A percentile compares a stretch with the other conserved stretches of the same genome.
Evolutionary conservation across 2,888 invertebrate genomes (phyloP).

Genomic region (Troides aeacus): DNA sequence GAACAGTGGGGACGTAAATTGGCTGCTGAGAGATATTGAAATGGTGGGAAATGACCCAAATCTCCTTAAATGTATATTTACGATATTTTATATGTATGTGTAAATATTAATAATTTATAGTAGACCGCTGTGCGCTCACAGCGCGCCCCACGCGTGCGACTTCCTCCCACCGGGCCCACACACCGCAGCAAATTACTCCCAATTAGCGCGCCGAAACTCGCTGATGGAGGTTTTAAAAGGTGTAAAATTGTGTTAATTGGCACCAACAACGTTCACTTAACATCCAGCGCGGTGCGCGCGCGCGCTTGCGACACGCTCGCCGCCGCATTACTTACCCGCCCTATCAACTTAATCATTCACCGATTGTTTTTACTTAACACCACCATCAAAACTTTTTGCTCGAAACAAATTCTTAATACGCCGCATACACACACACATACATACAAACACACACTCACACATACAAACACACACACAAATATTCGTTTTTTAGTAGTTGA

Average conservation of each 20-base stretch:
- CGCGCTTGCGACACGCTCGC: conserved; percentile 7
- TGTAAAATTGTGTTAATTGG: conserved; percentile 42
- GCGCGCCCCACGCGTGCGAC: conserved; percentile 2
- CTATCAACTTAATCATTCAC: conserved; percentile 5
- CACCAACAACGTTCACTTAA: conserved; percentile 25
- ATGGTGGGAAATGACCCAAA: too few relatives aligned
- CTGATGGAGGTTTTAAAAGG: conserved; percentile 38
- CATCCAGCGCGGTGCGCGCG: conserved; percentile 24
- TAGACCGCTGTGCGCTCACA: conserved; percentile 15
- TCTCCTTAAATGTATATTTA: too few relatives aligned
- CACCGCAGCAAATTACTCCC: conserved; percentile 31
- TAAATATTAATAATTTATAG: too few relatives aligned
- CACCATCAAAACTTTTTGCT: background rate
- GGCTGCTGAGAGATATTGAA: too few relatives aligned
- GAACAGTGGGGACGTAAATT: too few relatives aligned
- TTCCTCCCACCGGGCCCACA: conserved; percentile 30
- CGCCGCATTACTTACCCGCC: background rate
- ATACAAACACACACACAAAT: too few relatives aligned
- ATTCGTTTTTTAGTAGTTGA: too few relatives aligned
- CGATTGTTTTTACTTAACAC: conserved; percentile 9
- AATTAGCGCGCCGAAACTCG: conserved; percentile 33
- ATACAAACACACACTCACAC: too few relatives aligned
- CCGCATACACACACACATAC: too few relatives aligned
- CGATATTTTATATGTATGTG: too few relatives aligned
- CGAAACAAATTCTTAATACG: background rate